These are phyloP conservation scores for Exocentrus adspersus DNA, from an alignment of 2,888 invertebrate genomes.

Conservation along the genomic window DNA sequence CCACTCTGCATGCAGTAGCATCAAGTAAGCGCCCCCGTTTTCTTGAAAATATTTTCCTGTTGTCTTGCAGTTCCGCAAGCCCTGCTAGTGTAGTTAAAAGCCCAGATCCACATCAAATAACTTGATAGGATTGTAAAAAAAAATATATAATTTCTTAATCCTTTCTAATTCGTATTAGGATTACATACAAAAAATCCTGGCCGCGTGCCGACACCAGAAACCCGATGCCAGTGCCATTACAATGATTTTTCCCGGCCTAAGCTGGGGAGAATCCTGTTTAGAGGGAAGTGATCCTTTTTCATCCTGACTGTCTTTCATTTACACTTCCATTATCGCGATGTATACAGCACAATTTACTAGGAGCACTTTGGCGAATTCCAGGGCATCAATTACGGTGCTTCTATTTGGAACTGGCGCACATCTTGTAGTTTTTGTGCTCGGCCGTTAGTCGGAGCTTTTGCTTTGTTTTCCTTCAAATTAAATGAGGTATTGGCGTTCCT, in stretches of 20 bases:
- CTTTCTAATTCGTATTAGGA: too few relatives aligned
- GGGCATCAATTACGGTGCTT: background rate
- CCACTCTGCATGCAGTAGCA: too few relatives aligned
- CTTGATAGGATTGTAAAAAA: too few relatives aligned
- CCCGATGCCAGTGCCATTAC: background rate
- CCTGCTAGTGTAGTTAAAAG: too few relatives aligned
- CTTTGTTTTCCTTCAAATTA: background rate
- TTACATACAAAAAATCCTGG: too few relatives aligned
- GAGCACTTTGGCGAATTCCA: background rate
- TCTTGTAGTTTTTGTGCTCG: background rate
- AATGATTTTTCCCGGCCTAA: background rate
- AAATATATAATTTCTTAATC: too few relatives aligned
- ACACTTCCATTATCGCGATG: background rate
- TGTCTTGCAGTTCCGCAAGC: too few relatives aligned
- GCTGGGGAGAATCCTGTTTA: background rate
- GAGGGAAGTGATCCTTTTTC: background rate
- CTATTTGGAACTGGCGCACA: background rate
- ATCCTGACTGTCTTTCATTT: background rate
- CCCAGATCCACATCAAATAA: too few relatives aligned
- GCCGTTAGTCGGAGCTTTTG: background rate
- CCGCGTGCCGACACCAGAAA: too few relatives aligned
- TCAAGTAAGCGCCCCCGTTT: too few relatives aligned
- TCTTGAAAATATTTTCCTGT: too few relatives aligned
- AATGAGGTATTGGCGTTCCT: too few relatives aligned
- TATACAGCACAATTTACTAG: constrained; percentile 1